phyloP scores from a whole-genome alignment of 2,797 vertebrate species.

The Melanotaenia parkinsoni region DNA sequence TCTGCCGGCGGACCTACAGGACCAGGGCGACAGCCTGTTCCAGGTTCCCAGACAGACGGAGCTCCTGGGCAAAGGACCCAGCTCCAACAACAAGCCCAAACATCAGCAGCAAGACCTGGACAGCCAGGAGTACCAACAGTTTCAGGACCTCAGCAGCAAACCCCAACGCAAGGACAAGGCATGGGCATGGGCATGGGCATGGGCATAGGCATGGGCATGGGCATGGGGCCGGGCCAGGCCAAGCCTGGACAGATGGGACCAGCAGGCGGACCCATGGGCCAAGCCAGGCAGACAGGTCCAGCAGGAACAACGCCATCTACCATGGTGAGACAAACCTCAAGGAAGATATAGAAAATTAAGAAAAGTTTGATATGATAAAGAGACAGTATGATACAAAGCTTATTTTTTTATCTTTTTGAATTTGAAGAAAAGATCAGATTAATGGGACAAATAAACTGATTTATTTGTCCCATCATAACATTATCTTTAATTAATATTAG shows the following conservation, averaged over 20 bases:
- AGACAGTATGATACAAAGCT: neutral
- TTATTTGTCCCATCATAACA: neutral
- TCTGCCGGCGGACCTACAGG: constrained; percentile 68
- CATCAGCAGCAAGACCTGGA: constrained; percentile 74
- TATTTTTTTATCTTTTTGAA: neutral
- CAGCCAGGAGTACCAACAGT: constrained; percentile 64
- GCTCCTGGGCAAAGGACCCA: constrained; percentile 79
- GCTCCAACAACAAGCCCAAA: constrained; percentile 83
- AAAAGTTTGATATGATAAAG: neutral
- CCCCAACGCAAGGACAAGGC: constrained; percentile 74
- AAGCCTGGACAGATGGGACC: constrained; percentile 80
- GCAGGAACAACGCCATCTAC: constrained; percentile 68
- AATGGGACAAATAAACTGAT: neutral
- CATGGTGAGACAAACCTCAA: constrained; percentile 47
- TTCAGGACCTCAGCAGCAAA: constrained; percentile 72
- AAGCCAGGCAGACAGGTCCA: constrained; percentile 72
- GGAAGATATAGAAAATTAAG: neutral
- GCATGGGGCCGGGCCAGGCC: constrained; percentile 76
- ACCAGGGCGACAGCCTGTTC: constrained; percentile 75
- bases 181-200: constrained; percentile 49
- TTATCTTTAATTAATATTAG: neutral
- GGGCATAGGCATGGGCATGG: constrained; percentile 44
- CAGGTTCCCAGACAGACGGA: constrained; percentile 74
- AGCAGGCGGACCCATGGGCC: constrained; percentile 72
- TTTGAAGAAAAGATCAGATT: neutral